Base-by-base conservation (phyloP, 2,797 vertebrate genomes). In the Sparidentex hasta region DNA sequence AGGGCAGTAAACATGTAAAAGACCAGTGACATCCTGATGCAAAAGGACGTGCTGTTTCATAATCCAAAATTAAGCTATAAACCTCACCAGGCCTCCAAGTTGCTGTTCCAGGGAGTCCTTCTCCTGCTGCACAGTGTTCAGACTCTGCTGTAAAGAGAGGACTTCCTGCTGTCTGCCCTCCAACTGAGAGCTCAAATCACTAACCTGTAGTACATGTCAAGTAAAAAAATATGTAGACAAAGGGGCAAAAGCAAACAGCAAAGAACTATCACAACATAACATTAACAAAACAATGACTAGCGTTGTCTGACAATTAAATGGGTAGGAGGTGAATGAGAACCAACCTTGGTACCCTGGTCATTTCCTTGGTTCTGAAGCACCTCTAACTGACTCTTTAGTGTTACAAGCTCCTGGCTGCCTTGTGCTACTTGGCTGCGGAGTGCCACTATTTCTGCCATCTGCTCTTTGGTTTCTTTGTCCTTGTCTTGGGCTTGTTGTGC, bases 61-160 rank as follows among this genome's bases (percentile, higher is more conserved):
- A 25, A 62, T 52, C 21, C 12, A 63, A 13, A 51, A 57, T 14
- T 25, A 59, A 58, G 20, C 7, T n/a, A 16, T 11, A 56, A 57
- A 11, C 74, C 97, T 97, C 94, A 99, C 98, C 97, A 98, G 87
- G 81, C 76, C 82, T 84, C 91, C 94, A 72, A 97, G 95, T 71
- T 98, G 96, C 81, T 95, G 94, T 85, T 96, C 95, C 93, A 97
- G 87, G 84, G 90, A 84, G 74, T 95, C 94, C 86, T 96, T 98
- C 81, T 96, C 94, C 92, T 95, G 95, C 85, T 95, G 95, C 84
- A 93, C 88, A 76, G 92, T 89, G 84, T 91, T 88, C 91, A 98
- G 88, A 84, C 83, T 96, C 94, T 96, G 90, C 92, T 97, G 95
- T 85, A 97, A 94, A 43, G 94, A 91, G 74, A 94, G 79, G 67